Evolutionary conservation across 2,113 vertebrate species (phyloP), one percentile per base, ranked within the genome.

Genomic region (Cinclus mexicanus): DNA sequence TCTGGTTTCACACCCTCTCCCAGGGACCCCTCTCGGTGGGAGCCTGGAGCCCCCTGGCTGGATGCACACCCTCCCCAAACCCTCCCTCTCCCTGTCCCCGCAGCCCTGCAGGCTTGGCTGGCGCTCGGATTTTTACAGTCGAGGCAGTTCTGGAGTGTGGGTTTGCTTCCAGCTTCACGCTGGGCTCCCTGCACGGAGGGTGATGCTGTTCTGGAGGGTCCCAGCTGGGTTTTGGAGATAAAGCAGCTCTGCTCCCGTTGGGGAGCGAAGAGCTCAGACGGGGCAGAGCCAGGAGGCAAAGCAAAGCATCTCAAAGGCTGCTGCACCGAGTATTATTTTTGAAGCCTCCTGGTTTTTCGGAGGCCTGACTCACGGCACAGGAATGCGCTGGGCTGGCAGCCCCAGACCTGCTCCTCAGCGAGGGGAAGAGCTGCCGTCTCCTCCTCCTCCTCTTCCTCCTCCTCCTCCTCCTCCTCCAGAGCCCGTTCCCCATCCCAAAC

Each of bases 371-470:
- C 96, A 96, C 39, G 1, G 84, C 1, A 2, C 55, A 96, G 94
- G 93, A 96, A 96, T 95, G 95, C 37, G 7, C 70, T 89, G 95
- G 96, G 94, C 89, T 96, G 95, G 93, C 93, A 96, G 89, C 89
- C 93, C 89, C 22, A 31, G 90, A 89, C 91, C 91, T 94, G 90
- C 95, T 94, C 77, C 94, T 90, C 21, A 31, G 59, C 29, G 5
- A 90, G 60, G 56, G 69, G 79, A 92, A 96, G 42, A 89, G 89
- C 87, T 75, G 77, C 86, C 1, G 47, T 80, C 89, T 74, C 63
- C 83, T 83, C 80, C 63, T 70, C 35, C 89, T 93, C 83, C 31
- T 83, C 79, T 39, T 69, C 28, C 88, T 92, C 82, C 26, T 41
- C 50, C 86, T 80, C 70, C 88, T 87, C 65, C 91, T 90, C 46